Conservation (phyloP, 1,140 invertebrate genomes). For the Ceratosolen solmsi region DNA sequence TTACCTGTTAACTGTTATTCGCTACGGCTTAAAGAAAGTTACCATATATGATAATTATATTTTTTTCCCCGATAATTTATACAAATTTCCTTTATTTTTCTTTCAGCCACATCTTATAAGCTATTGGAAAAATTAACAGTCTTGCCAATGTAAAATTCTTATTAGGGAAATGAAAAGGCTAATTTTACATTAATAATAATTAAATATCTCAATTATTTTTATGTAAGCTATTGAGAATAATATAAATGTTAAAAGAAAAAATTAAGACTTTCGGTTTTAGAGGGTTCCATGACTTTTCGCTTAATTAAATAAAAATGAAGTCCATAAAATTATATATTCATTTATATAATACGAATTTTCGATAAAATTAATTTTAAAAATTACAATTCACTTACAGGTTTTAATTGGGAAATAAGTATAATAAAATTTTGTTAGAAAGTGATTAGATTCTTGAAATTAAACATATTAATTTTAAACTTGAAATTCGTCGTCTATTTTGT, state of each 20-base stretch:
- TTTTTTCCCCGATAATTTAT: not conserved
- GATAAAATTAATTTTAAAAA: not conserved
- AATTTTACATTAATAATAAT: not conserved
- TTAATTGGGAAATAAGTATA: not conserved
- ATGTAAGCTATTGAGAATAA: not conserved
- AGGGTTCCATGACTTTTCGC: not conserved
- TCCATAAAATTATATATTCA: not conserved
- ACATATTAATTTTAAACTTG: too few species aligned
- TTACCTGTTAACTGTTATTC: not conserved
- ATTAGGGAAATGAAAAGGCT: too few species aligned
- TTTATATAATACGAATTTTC: not conserved
- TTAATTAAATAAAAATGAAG: slow-evolving; percentile 4
- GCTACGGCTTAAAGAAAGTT: not conserved
- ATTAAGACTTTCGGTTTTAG: not conserved
- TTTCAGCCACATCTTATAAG: not conserved
- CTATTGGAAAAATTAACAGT: too few species aligned
- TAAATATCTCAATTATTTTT: not conserved
- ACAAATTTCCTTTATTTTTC: not conserved
- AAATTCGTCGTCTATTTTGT: too few species aligned
- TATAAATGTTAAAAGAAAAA: too few species aligned
- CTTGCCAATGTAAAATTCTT: too few species aligned
- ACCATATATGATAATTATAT: not conserved
- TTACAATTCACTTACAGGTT: not conserved
- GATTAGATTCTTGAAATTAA: not conserved
- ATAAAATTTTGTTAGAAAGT: slow-evolving; percentile 2